phyloP scores from a whole-genome alignment of 1,140 invertebrate species.

The Rhizoglyphus robini region DNA sequence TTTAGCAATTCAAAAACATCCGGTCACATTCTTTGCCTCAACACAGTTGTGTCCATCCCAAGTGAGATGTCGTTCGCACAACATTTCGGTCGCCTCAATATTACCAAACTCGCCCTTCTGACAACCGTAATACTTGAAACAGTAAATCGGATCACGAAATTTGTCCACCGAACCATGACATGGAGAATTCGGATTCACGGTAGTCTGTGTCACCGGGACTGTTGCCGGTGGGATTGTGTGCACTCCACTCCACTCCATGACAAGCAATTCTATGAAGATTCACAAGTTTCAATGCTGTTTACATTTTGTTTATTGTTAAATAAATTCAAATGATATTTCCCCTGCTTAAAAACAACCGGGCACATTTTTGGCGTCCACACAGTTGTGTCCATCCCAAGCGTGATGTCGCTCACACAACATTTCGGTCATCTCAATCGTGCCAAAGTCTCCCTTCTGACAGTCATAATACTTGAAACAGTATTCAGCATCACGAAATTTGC shows the following conservation, averaged over 20 bases:
- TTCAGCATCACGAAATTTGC: slow-evolving; percentile 2
- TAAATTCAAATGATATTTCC: too few relatives aligned
- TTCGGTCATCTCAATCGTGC: not conserved
- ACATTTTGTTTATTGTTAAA: too few relatives aligned
- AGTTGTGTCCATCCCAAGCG: slow-evolving; percentile 1
- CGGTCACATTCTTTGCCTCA: not conserved
- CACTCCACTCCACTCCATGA: too few relatives aligned
- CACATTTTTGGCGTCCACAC: not conserved
- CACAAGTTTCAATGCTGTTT: too few relatives aligned
- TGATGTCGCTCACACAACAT: slow-evolving; percentile 5
- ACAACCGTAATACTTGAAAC: slow-evolving; percentile 20
- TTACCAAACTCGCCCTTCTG: slow-evolving; percentile 6
- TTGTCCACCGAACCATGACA: not conserved
- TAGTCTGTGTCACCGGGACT: not conserved
- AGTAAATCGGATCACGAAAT: slow-evolving; percentile 16
- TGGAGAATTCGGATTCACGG: not conserved
- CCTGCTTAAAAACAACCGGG: too few relatives aligned
- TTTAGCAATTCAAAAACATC: too few relatives aligned
- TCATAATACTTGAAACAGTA: slow-evolving; percentile 21
- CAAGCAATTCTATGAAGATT: too few relatives aligned
- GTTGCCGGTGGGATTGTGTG: too few relatives aligned
- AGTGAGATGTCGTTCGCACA: not conserved
- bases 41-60: not conserved
- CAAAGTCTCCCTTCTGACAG: slow-evolving; percentile 10
- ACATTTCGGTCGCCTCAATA: slow-evolving; percentile 10